These are phyloP conservation scores for Tragelaphus strepsiceros DNA, from an alignment of 2,113 vertebrate genomes.

Conservation along the genomic window DNA sequence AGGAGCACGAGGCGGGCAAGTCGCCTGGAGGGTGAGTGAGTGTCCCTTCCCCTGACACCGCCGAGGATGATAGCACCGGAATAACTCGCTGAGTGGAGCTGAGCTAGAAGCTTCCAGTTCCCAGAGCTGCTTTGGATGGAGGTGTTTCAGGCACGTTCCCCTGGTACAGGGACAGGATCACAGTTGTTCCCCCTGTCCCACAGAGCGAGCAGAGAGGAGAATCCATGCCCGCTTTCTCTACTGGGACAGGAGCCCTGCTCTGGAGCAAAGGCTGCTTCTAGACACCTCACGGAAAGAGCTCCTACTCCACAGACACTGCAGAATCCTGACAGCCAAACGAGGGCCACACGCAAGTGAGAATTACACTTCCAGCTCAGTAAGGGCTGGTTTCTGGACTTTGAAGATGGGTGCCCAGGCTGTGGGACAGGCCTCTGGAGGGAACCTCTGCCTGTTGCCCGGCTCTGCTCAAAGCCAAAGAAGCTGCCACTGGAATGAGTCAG, in stretches of 20 bases:
- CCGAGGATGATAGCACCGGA: not conserved
- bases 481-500: fast-evolving
- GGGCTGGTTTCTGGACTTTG: not conserved
- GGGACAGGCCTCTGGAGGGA: not conserved
- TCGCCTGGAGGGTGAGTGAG: too few relatives aligned
- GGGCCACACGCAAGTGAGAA: not conserved
- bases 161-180: not conserved
- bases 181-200: not conserved
- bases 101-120: not conserved
- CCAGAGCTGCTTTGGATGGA: not conserved
- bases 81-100: not conserved
- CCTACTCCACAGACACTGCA: not conserved
- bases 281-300: not conserved
- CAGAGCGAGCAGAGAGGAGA: not conserved
- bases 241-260: not conserved
- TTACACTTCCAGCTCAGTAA: not conserved
- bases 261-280: not conserved
- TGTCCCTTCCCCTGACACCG: fast-evolving
- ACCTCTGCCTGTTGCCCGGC: fast-evolving
- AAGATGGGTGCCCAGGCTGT: not conserved
- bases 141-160: not conserved
- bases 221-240: fast-evolving
- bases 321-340: not conserved
- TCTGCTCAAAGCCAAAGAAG: not conserved
- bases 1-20: fast-evolving